A percentile compares a stretch with the other conserved stretches of the same genome.
Evolutionary conservation across 2,113 vertebrate genomes (phyloP).

Genomic region (Poeciliopsis retropinna): DNA sequence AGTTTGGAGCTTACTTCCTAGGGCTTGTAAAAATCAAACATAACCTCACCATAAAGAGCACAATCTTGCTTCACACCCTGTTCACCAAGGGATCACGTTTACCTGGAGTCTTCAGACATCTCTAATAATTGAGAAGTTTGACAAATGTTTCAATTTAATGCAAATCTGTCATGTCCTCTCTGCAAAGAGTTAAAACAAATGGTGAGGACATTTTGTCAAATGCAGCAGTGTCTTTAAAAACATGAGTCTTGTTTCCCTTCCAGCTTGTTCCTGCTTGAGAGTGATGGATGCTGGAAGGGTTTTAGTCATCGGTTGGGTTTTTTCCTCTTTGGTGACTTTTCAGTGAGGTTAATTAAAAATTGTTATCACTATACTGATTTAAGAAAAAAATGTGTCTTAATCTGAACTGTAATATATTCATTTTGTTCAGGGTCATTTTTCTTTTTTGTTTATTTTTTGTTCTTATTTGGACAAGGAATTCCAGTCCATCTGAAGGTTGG

Average conservation of each 20-base stretch:
- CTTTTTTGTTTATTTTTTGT: background rate
- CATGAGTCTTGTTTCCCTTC: background rate
- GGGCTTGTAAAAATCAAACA: background rate
- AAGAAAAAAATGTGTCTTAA: background rate
- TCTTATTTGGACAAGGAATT: conserved; percentile 2
- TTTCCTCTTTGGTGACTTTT: background rate
- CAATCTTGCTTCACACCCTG: background rate
- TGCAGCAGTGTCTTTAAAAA: background rate
- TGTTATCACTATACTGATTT: background rate
- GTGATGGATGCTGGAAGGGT: background rate
- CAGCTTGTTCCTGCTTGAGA: background rate
- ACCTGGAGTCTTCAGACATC: background rate
- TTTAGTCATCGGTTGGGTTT: background rate
- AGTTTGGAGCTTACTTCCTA: background rate
- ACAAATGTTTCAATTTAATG: background rate
- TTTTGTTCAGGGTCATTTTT: background rate
- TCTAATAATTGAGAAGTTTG: background rate
- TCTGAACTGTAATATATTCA: background rate
- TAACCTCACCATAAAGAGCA: background rate
- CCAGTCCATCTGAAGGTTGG: conserved; percentile 41
- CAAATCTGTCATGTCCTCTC: background rate
- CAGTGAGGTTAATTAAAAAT: background rate
- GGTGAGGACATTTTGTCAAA: background rate
- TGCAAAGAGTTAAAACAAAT: background rate
- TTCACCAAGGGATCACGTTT: background rate